A percentile compares a stretch with the other conserved stretches of the same genome.
phyloP scores from a whole-genome alignment of 30 jellyfish, hydroid and myxozoan genomes.

The Cassiopea xamachana region DNA sequence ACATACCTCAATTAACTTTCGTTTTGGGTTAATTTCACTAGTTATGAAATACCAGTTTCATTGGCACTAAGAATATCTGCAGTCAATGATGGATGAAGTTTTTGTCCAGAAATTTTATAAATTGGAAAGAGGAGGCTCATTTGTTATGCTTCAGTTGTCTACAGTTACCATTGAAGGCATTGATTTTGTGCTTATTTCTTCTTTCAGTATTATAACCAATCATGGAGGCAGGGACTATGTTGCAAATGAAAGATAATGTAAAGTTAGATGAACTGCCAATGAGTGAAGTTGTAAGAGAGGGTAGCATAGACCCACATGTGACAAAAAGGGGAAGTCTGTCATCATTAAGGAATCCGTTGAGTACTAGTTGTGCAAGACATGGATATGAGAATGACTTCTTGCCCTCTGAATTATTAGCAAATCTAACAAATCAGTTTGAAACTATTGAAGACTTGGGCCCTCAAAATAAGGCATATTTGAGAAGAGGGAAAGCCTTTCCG shows the following conservation, averaged over 20 bases:
- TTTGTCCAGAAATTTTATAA: too few relatives aligned
- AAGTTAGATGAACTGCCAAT: neutral
- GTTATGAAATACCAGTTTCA: too few relatives aligned
- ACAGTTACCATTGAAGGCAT: too few relatives aligned
- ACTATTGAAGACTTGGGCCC: conserved; percentile 82
- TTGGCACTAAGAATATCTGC: too few relatives aligned
- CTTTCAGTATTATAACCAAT: neutral
- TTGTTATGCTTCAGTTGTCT: too few relatives aligned
- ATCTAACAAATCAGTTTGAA: conserved; percentile 62
- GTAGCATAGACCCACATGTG: neutral
- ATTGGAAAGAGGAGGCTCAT: too few relatives aligned
- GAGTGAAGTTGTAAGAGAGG: neutral
- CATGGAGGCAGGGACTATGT: neutral
- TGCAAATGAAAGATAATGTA: neutral
- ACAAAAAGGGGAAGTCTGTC: conserved; percentile 26
- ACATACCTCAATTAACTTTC: too few relatives aligned
- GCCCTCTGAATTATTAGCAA: conserved; percentile 79
- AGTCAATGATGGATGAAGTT: too few relatives aligned
- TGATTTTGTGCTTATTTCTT: neutral
- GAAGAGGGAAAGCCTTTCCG: conserved; percentile 43
- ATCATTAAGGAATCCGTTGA: conserved; percentile 50
- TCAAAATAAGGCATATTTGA: conserved; percentile 26
- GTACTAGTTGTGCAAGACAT: conserved; percentile 53
- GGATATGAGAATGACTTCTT: conserved; percentile 49
- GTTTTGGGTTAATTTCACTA: too few relatives aligned